phyloP scores from a whole-genome alignment of 1,140 invertebrate species.

The Palaemon carinicauda region DNA sequence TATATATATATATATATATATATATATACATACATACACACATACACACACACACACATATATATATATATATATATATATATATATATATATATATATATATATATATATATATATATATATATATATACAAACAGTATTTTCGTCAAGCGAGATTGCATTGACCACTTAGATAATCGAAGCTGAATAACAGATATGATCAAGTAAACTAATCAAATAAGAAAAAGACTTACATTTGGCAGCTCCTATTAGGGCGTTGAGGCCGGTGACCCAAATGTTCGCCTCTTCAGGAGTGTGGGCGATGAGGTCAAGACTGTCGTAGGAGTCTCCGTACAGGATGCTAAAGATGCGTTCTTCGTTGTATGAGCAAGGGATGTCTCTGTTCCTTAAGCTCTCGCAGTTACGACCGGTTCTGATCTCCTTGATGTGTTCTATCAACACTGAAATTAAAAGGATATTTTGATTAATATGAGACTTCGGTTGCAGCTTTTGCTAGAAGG shows the following conservation, averaged over 20 bases:
- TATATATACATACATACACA: not conserved
- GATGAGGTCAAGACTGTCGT: conserved; percentile 72
- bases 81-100: conserved; percentile 37
- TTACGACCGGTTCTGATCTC: conserved; percentile 72
- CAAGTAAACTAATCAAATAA: not conserved
- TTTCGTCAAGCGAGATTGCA: too few species aligned
- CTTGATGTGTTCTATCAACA: conserved; percentile 70
- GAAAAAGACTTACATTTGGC: conserved; percentile 62
- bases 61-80: conserved; percentile 24
- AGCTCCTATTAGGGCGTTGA: conserved; percentile 69
- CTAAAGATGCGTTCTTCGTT: conserved; percentile 73
- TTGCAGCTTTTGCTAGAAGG: too few species aligned
- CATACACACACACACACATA: not conserved
- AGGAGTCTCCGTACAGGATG: conserved; percentile 73
- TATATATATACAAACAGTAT: conserved; percentile 1
- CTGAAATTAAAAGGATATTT: conserved; percentile 65
- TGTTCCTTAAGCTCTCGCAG: conserved; percentile 70
- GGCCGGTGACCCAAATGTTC: conserved; percentile 73
- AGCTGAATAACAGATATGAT: too few species aligned
- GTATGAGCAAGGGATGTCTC: conserved; percentile 67
- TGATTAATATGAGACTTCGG: too few species aligned
- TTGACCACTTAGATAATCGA: too few species aligned
- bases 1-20: conserved; percentile 9
- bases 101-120: conserved; percentile 23
- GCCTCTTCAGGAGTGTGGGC: conserved; percentile 72